Base-by-base conservation (phyloP, 1,140 invertebrate genomes). In the Aphis gossypii region DNA sequence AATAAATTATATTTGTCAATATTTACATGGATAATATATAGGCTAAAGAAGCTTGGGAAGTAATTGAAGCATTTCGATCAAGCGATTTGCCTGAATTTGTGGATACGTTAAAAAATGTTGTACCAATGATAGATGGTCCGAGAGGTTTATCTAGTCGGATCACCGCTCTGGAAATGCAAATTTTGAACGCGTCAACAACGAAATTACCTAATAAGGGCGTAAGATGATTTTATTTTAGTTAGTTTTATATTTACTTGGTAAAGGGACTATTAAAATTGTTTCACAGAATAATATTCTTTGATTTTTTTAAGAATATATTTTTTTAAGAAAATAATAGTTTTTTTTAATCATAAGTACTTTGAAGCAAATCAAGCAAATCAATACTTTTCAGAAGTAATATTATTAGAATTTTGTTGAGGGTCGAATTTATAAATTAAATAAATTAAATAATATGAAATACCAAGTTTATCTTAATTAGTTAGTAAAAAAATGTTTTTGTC, bases 1-100 rank as follows among this genome's bases (percentile, higher is more conserved):
- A 38, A 38, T 83, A 21, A 38, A 21, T 21, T 38, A 38, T 83
- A 83, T 38, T 38, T 38, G 35, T 6, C 23, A 44, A 84, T 41
- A 84, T 41, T 76, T 18, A 25, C 11, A 3, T 25, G 83, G 30
- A 48, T 51, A 94, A 94, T 82, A 94, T 95, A 90, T 94, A 95
- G 25, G 87, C 94, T 30, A 94, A 90, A 35, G 93, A 94, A n/a
- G 94, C 94, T 41, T 68, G 88, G 54, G 94, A 94, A n/a, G 46
- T 41, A 41, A 93, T 94, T 11, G 94, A 94, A 25, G 54, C 46
- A 1, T 48, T 94, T 46, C 86, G 93, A 25, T n/a, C 88, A 14
- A 87, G 30, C 35, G 35, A 60, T 38, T 84, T 94, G 56, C 41
- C 48, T 23, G 51, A 21, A 9, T 60, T 89, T 46, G 51, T 20